Conservation (phyloP, 2,888 invertebrate genomes). For the Scaptomyza polygonia region DNA sequence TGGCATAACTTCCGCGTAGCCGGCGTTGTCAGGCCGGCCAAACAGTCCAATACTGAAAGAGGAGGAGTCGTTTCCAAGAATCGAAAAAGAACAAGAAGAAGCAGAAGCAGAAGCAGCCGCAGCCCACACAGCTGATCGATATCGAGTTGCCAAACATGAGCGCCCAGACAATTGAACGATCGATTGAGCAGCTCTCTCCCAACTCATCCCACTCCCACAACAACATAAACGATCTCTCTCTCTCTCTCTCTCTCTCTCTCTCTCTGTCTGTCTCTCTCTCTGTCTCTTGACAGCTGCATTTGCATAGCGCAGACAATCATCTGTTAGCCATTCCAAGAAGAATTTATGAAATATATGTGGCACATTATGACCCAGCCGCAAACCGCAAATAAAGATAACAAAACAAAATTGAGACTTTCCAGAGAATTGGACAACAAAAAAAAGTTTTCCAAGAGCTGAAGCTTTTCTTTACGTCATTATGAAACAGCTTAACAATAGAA, state of each 20-base stretch:
- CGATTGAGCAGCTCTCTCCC: conserved; percentile 42
- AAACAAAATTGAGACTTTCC: not conserved
- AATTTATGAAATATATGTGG: conserved; percentile 69
- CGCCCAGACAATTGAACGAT: conserved; percentile 55
- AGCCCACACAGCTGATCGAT: conserved; percentile 61
- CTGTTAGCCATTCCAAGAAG: conserved; percentile 56
- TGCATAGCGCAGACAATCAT: conserved; percentile 48
- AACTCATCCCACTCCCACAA: conserved; percentile 45
- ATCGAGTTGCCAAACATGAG: conserved; percentile 57
- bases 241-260: not conserved
- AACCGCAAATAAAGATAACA: not conserved
- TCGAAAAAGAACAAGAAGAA: not conserved
- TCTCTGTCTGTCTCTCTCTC: not conserved
- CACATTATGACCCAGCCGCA: conserved; percentile 42
- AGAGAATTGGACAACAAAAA: too few relatives aligned
- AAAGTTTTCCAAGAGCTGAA: too few relatives aligned
- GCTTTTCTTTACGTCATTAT: too few relatives aligned
- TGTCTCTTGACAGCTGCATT: conserved; percentile 47
- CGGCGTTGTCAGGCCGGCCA: conserved; percentile 13
- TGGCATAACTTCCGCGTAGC: conserved; percentile 72
- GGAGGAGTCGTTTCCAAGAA: conserved; percentile 44
- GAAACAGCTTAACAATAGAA: too few relatives aligned
- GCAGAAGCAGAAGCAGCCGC: not conserved
- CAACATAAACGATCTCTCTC: not conserved
- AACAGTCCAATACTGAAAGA: conserved; percentile 4